phyloP scores from a whole-genome alignment of 2,113 vertebrate species.

The Hipposideros armiger region DNA sequence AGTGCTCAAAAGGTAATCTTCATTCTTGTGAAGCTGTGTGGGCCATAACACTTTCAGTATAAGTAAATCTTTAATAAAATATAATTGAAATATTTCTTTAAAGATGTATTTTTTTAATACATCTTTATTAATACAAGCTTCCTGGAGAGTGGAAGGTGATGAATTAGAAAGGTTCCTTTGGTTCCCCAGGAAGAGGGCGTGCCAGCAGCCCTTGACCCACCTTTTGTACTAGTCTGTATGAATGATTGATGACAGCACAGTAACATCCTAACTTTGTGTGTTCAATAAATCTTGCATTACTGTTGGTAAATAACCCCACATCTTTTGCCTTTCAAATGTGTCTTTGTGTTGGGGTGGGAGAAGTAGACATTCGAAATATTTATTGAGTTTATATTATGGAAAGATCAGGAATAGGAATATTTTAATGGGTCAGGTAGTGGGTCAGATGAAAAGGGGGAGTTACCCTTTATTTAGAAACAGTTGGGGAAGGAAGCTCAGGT shows the following conservation, averaged over 20 bases:
- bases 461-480: background rate
- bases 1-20: background rate
- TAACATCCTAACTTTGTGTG: background rate
- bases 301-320: background rate
- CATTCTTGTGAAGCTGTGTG: background rate
- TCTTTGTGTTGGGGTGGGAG: background rate
- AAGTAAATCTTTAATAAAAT: background rate
- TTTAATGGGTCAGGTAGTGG: background rate
- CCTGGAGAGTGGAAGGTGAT: background rate
- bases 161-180: background rate
- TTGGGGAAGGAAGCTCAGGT: rapidly evolving
- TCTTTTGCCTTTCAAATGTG: background rate
- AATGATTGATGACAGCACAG: too few relatives aligned
- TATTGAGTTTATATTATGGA: background rate
- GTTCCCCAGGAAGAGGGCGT: background rate
- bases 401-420: background rate
- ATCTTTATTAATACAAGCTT: background rate
- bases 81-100: background rate
- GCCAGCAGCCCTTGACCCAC: background rate
- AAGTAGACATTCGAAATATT: background rate
- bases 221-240: background rate
- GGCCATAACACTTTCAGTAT: background rate
- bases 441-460: background rate
- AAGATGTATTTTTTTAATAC: background rate
- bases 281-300: background rate